Percentiles rank a stretch among this genome's conserved stretches.
Evolutionary conservation across 2,113 vertebrate genomes (phyloP).

Genomic region (Ciconia stormi): DNA sequence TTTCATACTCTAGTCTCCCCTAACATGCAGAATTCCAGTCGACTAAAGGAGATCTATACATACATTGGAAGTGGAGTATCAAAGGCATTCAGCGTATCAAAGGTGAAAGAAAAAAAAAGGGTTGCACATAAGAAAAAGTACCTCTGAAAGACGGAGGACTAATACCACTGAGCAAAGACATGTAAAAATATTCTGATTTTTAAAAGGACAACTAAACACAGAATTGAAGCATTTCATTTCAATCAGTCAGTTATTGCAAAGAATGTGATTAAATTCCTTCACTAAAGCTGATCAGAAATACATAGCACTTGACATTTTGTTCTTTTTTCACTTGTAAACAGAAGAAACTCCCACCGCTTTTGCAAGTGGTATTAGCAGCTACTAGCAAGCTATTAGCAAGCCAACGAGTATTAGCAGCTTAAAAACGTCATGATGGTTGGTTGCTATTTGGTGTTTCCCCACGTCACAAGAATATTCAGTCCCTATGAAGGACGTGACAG

Average conservation of each 20-base stretch:
- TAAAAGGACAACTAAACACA: not conserved
- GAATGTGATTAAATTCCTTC: not conserved
- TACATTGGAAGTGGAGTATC: not conserved
- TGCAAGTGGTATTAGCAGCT: not conserved
- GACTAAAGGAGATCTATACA: not conserved
- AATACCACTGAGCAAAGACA: not conserved
- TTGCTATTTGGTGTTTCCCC: not conserved
- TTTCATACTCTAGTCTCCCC: not conserved
- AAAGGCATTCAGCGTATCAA: not conserved
- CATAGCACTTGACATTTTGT: not conserved
- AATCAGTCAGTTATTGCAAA: not conserved
- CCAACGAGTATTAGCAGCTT: not conserved
- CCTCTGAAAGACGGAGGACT: not conserved
- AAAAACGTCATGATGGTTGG: not conserved
- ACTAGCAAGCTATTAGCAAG: not conserved
- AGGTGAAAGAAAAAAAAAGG: not conserved
- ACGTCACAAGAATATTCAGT: not conserved
- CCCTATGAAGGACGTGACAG: fast-evolving
- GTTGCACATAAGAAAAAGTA: not conserved
- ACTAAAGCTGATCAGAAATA: not conserved
- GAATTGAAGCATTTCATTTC: not conserved
- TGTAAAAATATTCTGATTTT: not conserved
- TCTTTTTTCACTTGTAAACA: not conserved
- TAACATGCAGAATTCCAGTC: not conserved
- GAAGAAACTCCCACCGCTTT: not conserved